A percentile compares a stretch with the other conserved stretches of the same genome.
phyloP scores from a whole-genome alignment of 2,113 vertebrate species.

The Colaptes auratus region DNA sequence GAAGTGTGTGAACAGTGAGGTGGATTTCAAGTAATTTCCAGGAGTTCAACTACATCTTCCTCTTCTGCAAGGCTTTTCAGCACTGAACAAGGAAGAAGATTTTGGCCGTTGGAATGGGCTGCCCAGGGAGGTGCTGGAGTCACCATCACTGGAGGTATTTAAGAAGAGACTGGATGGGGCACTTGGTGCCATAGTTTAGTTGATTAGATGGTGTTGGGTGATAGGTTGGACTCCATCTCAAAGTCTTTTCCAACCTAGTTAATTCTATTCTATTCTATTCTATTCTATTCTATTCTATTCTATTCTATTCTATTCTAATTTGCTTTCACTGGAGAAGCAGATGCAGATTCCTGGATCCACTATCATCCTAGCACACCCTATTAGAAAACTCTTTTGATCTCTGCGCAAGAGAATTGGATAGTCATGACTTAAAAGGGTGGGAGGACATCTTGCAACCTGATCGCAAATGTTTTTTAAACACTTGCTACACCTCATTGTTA shows the following conservation, averaged over 20 bases:
- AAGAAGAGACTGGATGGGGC: too few relatives aligned
- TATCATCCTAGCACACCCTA: rapidly evolving
- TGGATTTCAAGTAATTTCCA: not conserved
- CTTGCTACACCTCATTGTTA: not conserved
- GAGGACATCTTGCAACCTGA: not conserved
- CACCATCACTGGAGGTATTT: too few relatives aligned
- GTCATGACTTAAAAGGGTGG: not conserved
- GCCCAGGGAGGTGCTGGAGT: too few relatives aligned
- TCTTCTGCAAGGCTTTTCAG: not conserved
- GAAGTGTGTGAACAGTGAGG: not conserved
- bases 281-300: too few relatives aligned
- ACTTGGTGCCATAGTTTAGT: too few relatives aligned
- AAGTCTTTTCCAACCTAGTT: too few relatives aligned
- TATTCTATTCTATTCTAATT: too few relatives aligned
- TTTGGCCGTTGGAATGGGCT: too few relatives aligned
- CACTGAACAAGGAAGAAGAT: not conserved
- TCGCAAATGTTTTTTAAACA: not conserved
- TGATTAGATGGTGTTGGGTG: too few relatives aligned
- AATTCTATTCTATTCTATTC: too few relatives aligned
- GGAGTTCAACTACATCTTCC: not conserved
- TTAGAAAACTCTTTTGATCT: not conserved
- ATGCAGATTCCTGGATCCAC: not conserved
- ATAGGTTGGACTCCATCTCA: too few relatives aligned
- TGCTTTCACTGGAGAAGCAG: not conserved
- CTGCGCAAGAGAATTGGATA: not conserved